Base-by-base conservation (phyloP, 2,888 invertebrate species). In the Orchesella flavescens region DNA sequence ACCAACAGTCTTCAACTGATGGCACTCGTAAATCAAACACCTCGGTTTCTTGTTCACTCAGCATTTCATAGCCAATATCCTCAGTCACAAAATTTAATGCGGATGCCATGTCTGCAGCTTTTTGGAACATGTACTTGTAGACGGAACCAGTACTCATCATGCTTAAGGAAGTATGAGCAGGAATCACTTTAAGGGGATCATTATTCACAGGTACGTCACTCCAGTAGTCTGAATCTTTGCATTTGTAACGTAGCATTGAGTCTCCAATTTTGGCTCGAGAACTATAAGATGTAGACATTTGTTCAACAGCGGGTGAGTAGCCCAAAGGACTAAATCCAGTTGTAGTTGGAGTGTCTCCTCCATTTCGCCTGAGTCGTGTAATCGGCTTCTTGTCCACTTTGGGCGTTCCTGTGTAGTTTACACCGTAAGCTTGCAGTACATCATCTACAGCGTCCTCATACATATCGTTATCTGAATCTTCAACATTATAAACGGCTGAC, bases 201-300 rank as follows among this genome's bases (percentile, higher is more conserved):
- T 61, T 74, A 4, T 34, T 61, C 10, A 13, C 46, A n/a, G 19
- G 24, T 7, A 61, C 44, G 9, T 72, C 69, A 61, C 61, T 80
- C 87, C 87, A 87, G 24, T 79, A 77, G 3, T 82, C 76, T 0
- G 85, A 85, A 57, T 87, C 87, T 61, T 83, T 83, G 69, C 84
- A 85, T 66, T 87, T 87, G 72, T 86, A 87, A 9, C 83, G 83
- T n/a, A 84, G 92, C 23, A 94, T 92, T 15, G 93, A 92, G 73
- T 93, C 92, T 1, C 94, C 94, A 59, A 93, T 91, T 88, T 93
- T 93, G 46, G 90, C 90, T 23, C 91, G 88, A 10, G 89, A 88
- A 43, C 88, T 89, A 88, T 91, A 91, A 80, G 90, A 90, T 73
- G 89, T 89, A 0, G 91, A 90, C 65, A 90, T 90, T 2, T 90